Base-by-base conservation (phyloP, 2,797 vertebrate species). In the Pogoniulus pusillus region DNA sequence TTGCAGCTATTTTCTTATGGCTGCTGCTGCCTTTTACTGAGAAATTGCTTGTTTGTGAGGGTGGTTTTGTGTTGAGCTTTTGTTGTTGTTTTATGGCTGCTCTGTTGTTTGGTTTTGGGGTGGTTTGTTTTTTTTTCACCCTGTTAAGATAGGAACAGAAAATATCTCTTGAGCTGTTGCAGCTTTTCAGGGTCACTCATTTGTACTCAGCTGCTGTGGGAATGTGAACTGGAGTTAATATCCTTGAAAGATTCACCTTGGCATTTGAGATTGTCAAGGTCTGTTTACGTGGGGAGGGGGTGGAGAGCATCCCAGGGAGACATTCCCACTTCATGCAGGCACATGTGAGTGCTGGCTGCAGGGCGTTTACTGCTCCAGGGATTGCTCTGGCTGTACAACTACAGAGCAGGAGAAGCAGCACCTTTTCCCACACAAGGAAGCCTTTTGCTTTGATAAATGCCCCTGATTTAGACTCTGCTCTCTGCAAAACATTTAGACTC, bases 181-280 rank as follows among this genome's bases (percentile, higher is more conserved):
- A 32, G 69, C 76, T 75, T 49, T 78, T 51, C 76, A 76, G 58
- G 85, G 85, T 55, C 27, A 0, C 62, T 53, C 7, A 0, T 57
- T 59, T 59, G 37, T 62, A 2, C 43, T 49, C 8, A 14, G 24
- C 37, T 5, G 5, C 78, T 43, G 23, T 32, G 70, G 47, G 41
- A 27, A 69, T 8, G 68, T 4, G 17, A 41, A 32, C 39, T 54
- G 6, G 62, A 62, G 37, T 69, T 14, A 24, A 55, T 12, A 69
- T 59, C 85, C 89, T 78, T 91, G 89, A 60, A n/a, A 75, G 70
- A 69, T 16, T 20, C 73, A 53, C 43, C 73, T 83, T 87, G 90
- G 18, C 81, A 35, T 78, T 81, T 51, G 79, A 60, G 93, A 57
- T 51, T 70, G 53, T 73, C 85, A 45, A 43, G 80, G 85, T 75